Percentiles rank a stretch among this genome's conserved stretches.
Conservation (phyloP, 2,888 invertebrate species). For the Pecten maximus region DNA sequence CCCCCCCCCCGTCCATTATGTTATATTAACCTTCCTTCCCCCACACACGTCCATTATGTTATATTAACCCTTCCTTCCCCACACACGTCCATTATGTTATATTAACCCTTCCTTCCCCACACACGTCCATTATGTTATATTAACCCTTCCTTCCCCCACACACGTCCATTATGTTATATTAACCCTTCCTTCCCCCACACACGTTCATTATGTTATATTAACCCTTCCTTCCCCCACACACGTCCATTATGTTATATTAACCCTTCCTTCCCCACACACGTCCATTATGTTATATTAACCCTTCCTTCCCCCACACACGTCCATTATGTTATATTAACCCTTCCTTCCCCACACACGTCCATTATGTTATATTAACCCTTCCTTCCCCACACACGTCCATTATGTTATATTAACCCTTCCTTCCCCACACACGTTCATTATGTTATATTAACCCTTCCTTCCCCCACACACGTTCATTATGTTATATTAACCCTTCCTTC, state of each 20-base stretch:
- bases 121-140: background rate
- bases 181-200: too few species aligned
- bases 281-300: background rate
- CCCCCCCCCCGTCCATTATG: background rate
- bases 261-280: background rate
- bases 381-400: background rate
- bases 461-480: too few species aligned
- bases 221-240: background rate
- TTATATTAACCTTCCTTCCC: background rate
- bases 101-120: background rate
- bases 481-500: too few species aligned
- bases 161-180: too few species aligned
- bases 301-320: too few species aligned
- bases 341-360: background rate
- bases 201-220: too few species aligned
- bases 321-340: too few species aligned
- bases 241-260: background rate
- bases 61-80: too few species aligned
- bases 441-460: background rate
- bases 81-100: background rate
- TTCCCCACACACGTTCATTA: background rate
- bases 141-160: too few species aligned
- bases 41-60: too few species aligned
- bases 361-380: background rate
- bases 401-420: background rate